Percentiles rank a stretch among this genome's conserved stretches.
These are phyloP conservation scores for Dryadula phaetusa DNA, from an alignment of 2,888 invertebrate genomes.

Conservation along the genomic window DNA sequence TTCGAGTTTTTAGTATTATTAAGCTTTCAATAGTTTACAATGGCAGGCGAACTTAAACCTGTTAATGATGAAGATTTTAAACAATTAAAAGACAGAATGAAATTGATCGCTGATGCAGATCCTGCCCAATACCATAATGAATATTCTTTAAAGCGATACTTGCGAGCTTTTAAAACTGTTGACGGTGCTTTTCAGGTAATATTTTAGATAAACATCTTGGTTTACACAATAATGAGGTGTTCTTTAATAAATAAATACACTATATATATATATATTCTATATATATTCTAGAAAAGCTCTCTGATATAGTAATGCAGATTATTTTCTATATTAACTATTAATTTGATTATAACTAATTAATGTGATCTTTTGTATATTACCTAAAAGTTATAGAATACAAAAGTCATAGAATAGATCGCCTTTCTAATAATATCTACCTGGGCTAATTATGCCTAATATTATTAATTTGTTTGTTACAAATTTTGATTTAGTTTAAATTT, in stretches of 20 bases:
- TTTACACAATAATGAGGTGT: too few relatives aligned
- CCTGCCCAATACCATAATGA: conserved; percentile 90
- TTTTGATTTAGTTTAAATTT: not conserved
- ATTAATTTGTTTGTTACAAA: not conserved
- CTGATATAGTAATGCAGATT: not conserved
- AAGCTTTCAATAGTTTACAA: conserved; percentile 44
- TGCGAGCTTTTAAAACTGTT: conserved; percentile 89
- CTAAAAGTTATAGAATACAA: not conserved
- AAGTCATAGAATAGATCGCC: too few relatives aligned
- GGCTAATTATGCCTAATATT: not conserved
- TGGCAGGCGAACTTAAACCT: conserved; percentile 76
- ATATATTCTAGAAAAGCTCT: not conserved
- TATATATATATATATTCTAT: too few relatives aligned
- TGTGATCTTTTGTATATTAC: not conserved
- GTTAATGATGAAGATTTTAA: conserved; percentile 87
- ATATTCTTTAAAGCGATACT: conserved; percentile 88
- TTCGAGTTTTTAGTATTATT: not conserved
- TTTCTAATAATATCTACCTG: too few relatives aligned
- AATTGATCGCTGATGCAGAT: conserved; percentile 88
- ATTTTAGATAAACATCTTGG: too few relatives aligned
- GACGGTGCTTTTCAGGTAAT: conserved; percentile 90
- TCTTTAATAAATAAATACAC: too few relatives aligned
- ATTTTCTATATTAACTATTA: not conserved
- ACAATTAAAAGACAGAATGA: conserved; percentile 88
- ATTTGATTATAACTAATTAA: not conserved